A percentile compares a stretch with the other conserved stretches of the same genome.
Conservation (phyloP, 2,113 vertebrate genomes). For the Hystrix cristata region DNA sequence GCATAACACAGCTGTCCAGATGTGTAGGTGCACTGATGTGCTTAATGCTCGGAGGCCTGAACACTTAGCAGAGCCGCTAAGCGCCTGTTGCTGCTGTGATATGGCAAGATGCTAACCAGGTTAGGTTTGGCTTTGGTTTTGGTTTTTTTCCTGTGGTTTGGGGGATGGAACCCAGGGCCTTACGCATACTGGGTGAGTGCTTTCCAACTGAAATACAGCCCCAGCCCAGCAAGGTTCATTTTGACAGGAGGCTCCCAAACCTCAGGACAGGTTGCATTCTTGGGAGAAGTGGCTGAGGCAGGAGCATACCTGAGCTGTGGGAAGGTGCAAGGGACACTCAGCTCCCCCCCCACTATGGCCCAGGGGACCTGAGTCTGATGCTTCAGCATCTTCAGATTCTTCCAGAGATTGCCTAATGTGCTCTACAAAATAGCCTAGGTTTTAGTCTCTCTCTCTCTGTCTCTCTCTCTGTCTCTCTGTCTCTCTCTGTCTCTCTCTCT, state of each 20-base stretch:
- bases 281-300: background rate
- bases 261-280: background rate
- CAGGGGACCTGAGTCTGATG: accelerated
- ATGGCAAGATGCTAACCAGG: accelerated
- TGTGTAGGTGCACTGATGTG: too few species aligned
- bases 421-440: background rate
- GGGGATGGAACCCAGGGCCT: background rate
- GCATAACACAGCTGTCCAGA: background rate
- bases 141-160: background rate
- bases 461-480: background rate
- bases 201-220: background rate
- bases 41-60: accelerated
- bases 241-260: background rate
- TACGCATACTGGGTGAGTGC: background rate
- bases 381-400: background rate
- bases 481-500: background rate
- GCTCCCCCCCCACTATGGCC: background rate
- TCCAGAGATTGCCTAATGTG: background rate
- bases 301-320: background rate
- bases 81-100: accelerated
- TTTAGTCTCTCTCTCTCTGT: background rate
- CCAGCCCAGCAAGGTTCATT: background rate
- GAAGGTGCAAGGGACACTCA: accelerated
- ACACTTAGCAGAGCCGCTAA: accelerated
- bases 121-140: background rate